Evolutionary conservation across 1,140 invertebrate genomes (phyloP).

Genomic region (Sycophila sp.): DNA sequence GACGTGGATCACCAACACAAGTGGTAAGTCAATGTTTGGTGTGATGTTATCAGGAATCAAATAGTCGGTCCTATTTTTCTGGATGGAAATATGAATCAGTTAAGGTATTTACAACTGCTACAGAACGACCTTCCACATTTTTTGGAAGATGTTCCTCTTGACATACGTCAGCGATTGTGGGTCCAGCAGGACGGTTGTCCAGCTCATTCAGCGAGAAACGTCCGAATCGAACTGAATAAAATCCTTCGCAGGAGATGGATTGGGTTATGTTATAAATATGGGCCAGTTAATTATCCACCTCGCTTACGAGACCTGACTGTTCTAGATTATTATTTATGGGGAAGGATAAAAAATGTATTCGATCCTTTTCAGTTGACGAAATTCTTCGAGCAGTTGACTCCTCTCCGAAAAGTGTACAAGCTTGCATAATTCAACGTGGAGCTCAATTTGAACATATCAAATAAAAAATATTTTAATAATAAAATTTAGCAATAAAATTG

Average conservation of each 20-base stretch:
- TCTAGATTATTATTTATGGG: conserved; percentile 15
- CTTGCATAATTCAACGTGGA: background rate
- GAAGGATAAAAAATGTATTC: conserved; percentile 4
- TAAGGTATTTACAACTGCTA: conserved; percentile 39
- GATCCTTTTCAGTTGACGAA: background rate
- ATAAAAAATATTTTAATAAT: conserved; percentile 8
- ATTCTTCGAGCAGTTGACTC: conserved; percentile 11
- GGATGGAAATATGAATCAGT: conserved; percentile 40
- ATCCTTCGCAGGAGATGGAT: conserved; percentile 34
- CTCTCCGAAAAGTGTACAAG: conserved; percentile 13
- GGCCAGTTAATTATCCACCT: too few relatives aligned
- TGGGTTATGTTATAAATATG: conserved; percentile 9
- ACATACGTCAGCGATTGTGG: conserved; percentile 39
- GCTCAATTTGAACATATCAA: conserved; percentile 2
- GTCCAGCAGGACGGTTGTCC: conserved; percentile 47
- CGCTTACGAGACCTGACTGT: conserved; percentile 6
- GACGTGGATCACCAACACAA: conserved; percentile 40
- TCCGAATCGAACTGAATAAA: conserved; percentile 19
- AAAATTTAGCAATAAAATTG: background rate
- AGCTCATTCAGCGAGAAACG: conserved; percentile 30
- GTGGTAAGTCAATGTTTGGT: conserved; percentile 46
- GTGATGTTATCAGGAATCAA: conserved; percentile 39
- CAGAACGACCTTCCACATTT: conserved; percentile 43
- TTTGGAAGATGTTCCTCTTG: conserved; percentile 46
- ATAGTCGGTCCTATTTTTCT: conserved; percentile 43